phyloP scores from a whole-genome alignment of 2,113 vertebrate genomes.

The Oostethus manadensis region DNA sequence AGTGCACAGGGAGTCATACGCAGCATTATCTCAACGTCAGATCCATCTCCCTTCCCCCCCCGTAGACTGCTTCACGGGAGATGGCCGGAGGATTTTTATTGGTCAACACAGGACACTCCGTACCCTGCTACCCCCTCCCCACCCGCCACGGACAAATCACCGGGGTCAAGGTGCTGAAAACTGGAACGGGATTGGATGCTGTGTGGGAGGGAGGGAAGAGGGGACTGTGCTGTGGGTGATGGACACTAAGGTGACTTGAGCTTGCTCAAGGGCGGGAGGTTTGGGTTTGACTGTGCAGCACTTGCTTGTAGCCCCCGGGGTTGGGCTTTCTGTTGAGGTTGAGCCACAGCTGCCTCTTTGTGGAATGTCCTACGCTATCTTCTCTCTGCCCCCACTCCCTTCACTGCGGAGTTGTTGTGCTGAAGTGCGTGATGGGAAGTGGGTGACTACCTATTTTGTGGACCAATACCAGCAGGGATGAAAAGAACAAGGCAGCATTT shows the following conservation, averaged over 20 bases:
- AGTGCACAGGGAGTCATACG: slow-evolving; percentile 64
- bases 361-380: slow-evolving; percentile 55
- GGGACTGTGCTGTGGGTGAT: background rate
- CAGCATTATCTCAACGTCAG: slow-evolving; percentile 9
- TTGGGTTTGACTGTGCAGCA: slow-evolving; percentile 40
- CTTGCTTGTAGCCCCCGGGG: slow-evolving; percentile 51
- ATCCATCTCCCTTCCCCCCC: background rate
- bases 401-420: slow-evolving; percentile 39
- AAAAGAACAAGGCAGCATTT: slow-evolving; percentile 43
- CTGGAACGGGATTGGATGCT: slow-evolving; percentile 19
- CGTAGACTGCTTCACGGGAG: slow-evolving; percentile 16
- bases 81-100: slow-evolving; percentile 28
- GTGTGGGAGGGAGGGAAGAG: slow-evolving; percentile 9
- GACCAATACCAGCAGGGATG: slow-evolving; percentile 85
- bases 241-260: slow-evolving; percentile 18
- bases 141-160: slow-evolving; percentile 46
- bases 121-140: slow-evolving; percentile 35
- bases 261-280: slow-evolving; percentile 31
- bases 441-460: slow-evolving; percentile 73
- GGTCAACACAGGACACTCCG: slow-evolving; percentile 11
- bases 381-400: slow-evolving; percentile 13
- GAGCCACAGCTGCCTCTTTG: slow-evolving; percentile 70
- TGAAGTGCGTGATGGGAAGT: slow-evolving; percentile 50
- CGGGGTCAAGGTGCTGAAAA: slow-evolving; percentile 41
- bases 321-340: slow-evolving; percentile 53